phyloP scores from a whole-genome alignment of 2,888 invertebrate species.

The Callinectes sapidus region DNA sequence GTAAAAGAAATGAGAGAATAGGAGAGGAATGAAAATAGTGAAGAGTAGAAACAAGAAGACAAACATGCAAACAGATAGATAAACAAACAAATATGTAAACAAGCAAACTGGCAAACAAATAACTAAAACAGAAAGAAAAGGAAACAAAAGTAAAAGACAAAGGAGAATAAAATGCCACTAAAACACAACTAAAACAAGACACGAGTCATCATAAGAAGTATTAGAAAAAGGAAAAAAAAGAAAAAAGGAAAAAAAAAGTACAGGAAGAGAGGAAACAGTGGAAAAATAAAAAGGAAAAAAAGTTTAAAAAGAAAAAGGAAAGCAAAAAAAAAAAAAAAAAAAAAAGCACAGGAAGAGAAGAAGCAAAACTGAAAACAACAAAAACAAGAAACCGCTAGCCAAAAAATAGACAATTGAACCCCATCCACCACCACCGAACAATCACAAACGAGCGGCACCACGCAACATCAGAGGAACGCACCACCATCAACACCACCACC shows the following conservation, averaged over 20 bases:
- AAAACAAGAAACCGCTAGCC: neutral
- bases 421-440: neutral
- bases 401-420: neutral
- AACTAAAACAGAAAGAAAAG: neutral
- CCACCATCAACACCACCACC: neutral
- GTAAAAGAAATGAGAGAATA: too few species aligned
- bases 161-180: too few species aligned
- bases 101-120: too few species aligned
- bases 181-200: too few species aligned
- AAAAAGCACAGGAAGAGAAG: neutral
- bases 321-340: neutral
- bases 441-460: neutral
- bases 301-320: too few species aligned
- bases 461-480: neutral
- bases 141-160: too few species aligned
- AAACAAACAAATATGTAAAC: too few species aligned
- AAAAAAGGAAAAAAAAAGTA: neutral
- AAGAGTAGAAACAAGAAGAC: too few species aligned
- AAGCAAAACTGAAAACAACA: neutral
- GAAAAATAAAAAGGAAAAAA: neutral
- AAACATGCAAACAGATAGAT: too few species aligned
- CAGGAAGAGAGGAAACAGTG: neutral
- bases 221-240: neutral
- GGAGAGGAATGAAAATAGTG: too few species aligned
- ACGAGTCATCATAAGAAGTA: too few species aligned